Evolutionary conservation across 2,113 vertebrate species (phyloP).

Genomic region (Odocoileus hemionus): DNA sequence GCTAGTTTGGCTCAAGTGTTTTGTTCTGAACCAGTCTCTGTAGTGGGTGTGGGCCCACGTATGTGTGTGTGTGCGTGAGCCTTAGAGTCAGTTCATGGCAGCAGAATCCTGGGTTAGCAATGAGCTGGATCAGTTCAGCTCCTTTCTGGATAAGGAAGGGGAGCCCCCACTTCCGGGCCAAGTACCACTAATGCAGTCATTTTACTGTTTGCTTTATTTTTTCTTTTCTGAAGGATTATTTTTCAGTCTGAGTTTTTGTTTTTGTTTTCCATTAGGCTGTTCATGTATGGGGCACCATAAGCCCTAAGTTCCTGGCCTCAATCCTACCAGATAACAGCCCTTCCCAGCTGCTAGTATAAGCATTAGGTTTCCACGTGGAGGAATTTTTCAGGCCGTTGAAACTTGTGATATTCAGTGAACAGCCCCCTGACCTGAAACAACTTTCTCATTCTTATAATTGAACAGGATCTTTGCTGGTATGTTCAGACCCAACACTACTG

Average conservation of each 20-base stretch:
- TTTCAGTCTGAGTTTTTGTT: neutral
- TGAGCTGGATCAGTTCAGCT: neutral
- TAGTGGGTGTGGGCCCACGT: rapidly evolving
- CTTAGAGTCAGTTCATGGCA: neutral
- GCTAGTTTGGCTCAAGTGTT: neutral
- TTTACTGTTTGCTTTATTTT: neutral
- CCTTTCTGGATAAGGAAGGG: neutral
- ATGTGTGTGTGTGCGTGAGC: rapidly evolving
- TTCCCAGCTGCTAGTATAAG: conserved; percentile 45
- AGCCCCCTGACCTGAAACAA: conserved; percentile 31
- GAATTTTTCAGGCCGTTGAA: conserved; percentile 28
- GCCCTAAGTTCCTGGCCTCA: neutral
- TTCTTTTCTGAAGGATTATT: neutral
- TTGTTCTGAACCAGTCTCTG: neutral
- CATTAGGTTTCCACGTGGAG: conserved; percentile 47
- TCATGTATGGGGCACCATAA: neutral
- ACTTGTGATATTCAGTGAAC: conserved; percentile 3
- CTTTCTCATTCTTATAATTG: neutral
- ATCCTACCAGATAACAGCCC: neutral
- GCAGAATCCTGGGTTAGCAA: neutral
- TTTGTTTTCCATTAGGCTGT: conserved; percentile 1
- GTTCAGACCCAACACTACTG: neutral
- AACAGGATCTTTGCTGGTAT: neutral
- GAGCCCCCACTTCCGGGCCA: neutral
- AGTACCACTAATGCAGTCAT: neutral